Evolutionary conservation across 2,113 vertebrate genomes (phyloP).

Genomic region (Ictalurus furcatus): DNA sequence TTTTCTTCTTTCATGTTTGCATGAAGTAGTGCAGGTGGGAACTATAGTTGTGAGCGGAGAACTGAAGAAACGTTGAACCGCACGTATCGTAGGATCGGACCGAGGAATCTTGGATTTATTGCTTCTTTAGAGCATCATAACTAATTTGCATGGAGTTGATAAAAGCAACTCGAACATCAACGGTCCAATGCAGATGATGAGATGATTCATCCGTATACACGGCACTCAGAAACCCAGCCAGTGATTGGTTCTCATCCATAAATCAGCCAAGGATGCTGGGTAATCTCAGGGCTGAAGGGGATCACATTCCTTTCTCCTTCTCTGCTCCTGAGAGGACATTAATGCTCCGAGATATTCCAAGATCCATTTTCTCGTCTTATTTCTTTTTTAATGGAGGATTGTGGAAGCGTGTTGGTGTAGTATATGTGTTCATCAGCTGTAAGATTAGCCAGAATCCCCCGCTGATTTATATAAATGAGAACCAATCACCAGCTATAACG

Average conservation of each 20-base stretch:
- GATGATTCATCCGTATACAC: not conserved
- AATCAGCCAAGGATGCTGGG: not conserved
- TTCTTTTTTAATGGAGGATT: slow-evolving; percentile 56
- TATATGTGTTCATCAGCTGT: slow-evolving; percentile 37
- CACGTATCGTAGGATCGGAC: not conserved
- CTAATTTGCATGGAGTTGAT: not conserved
- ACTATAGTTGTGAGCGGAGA: too few relatives aligned
- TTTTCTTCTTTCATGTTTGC: too few relatives aligned
- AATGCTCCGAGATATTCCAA: slow-evolving; percentile 52
- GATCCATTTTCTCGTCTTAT: slow-evolving; percentile 61
- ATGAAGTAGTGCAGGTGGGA: too few relatives aligned
- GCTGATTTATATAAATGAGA: slow-evolving; percentile 61
- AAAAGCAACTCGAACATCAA: not conserved
- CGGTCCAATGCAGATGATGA: not conserved
- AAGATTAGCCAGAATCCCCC: slow-evolving; percentile 25
- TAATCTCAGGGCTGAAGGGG: slow-evolving; percentile 15
- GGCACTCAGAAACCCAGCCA: not conserved
- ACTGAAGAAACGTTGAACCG: not conserved
- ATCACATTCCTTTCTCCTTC: not conserved
- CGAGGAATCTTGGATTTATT: not conserved
- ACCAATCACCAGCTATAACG: slow-evolving; percentile 59
- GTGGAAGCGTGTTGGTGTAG: slow-evolving; percentile 37
- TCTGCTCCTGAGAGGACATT: slow-evolving; percentile 30
- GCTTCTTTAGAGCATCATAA: not conserved
- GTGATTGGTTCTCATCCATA: not conserved